Conservation (phyloP, 2,113 vertebrate species). For the Dipodomys spectabilis region DNA sequence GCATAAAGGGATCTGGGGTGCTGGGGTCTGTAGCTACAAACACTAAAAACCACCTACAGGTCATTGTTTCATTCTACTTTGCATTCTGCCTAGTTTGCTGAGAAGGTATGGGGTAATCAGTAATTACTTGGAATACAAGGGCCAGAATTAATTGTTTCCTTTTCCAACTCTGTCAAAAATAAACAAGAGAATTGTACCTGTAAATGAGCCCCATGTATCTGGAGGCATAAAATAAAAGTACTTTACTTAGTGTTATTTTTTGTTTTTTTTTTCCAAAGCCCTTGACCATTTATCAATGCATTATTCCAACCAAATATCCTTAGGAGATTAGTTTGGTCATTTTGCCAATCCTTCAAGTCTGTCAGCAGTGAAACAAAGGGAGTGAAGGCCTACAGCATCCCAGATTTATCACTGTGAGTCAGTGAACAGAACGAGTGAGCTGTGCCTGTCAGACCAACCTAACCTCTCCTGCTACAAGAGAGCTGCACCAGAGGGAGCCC, state of each 20-base stretch:
- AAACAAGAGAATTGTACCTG: conserved; percentile 21
- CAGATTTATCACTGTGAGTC: neutral
- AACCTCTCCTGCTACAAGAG: neutral
- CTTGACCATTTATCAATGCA: conserved; percentile 2
- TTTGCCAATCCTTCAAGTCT: conserved; percentile 28
- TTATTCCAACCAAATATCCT: neutral
- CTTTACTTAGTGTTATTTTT: neutral
- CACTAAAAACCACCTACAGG: conserved; percentile 45
- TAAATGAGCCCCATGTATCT: neutral
- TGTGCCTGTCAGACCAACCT: neutral
- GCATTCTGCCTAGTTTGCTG: conserved; percentile 21
- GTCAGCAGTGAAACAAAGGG: conserved; percentile 12
- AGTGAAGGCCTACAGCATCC: neutral
- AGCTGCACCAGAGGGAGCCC: accelerated
- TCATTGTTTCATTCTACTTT: conserved; percentile 44
- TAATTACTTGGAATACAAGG: conserved; percentile 72
- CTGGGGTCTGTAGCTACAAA: conserved; percentile 18
- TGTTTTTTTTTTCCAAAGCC: neutral
- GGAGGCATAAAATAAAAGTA: conserved; percentile 43
- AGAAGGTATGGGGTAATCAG: conserved; percentile 50
- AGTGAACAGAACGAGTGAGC: neutral
- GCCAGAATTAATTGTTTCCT: conserved; percentile 64
- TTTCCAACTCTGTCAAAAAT: conserved; percentile 60
- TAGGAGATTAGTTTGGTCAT: neutral
- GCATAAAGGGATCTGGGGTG: neutral